Evolutionary conservation across 2,113 vertebrate species (phyloP), one percentile per base, ranked within the genome.

Genomic region (Geothlypis trichas): DNA sequence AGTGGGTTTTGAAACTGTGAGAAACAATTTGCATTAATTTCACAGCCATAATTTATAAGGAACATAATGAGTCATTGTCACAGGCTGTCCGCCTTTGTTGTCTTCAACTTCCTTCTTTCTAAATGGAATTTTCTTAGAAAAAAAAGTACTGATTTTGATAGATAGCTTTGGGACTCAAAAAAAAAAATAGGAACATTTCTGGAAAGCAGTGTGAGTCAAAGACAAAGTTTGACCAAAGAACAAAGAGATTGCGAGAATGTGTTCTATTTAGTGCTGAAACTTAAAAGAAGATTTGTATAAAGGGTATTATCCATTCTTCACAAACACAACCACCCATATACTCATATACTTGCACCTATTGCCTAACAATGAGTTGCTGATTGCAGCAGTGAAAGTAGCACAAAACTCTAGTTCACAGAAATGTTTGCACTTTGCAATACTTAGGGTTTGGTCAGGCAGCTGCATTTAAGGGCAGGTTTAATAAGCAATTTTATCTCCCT

Each of bases 21-120:
- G 90, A 93, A 94, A 95, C 84, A 84, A 94, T 95, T 96, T 95
- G 89, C 86, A 97, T 96, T 93, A 89, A 95, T 90, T 97, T 97
- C 93, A 94, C 96, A 97, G 93, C 92, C 94, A 89, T 97, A 96
- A 97, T 97, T 98, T 97, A 97, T 97, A 97, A 96, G 95, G 92
- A 97, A 96, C 96, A 95, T 93, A 96, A 95, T 97, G 97, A 98
- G 95, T 98, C 98, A 98, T 89, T 96, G 96, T 96, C 94, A 95
- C 96, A 97, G 94, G 90, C 90, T 91, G 83, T 95, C 94, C 26
- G 83, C 79, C 90, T 97, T 96, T 97, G 93, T 97, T 96, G 88
- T 97, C 61, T 76, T 86, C 49, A 74, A 97, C 97, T 98, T 98
- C 98, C 98, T 98, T 98, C 96, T 98, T 97, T 97, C 93, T 96